Evolutionary conservation across 2,113 vertebrate genomes (phyloP), one percentile per base, ranked within the genome.

Genomic region (Mystacornis crossleyi): DNA sequence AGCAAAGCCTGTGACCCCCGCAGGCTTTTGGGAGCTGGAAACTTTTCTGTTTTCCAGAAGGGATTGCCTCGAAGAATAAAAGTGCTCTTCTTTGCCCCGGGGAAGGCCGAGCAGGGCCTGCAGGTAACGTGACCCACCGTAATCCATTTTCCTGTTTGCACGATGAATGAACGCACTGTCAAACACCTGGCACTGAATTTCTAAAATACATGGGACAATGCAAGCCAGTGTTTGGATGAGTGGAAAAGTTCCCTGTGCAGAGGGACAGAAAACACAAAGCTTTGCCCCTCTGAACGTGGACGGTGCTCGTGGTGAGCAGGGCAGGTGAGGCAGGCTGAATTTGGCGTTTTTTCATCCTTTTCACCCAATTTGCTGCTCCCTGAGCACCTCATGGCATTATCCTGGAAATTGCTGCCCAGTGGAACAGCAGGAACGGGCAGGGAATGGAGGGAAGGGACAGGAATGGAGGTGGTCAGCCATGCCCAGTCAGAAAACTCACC

Each of bases 1-100:
- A 80, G 93, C 70, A 74, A n/a, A 77, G 77, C 45, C 94, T 86
- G 83, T 92, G 75, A 79, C 88, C 77, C 88, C 89, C 29, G 36
- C 45, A 87, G 65, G 17, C 28, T 86, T 88, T 77, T 47, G 54
- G 36, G 75, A 80, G 75, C 72, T 80, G 83, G 71, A 97, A 90
- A 90, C 2, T 67, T 77, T 61, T 33, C 36, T 69, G 62, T 50
- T 74, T 25, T 14, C 43, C 79, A 64, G 26, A 45, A 17, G 67
- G 61, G 57, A 71, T 24, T 83, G 40, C 31, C 55, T 90, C 20
- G 53, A 95, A 95, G 79, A 77, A 89, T 88, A 45, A 45, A 89
- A 95, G 43, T 38, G 9, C 60, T 88, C 43, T 60, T 74, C 66
- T 71, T 36, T 64, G 58, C 54, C 62, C 61, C 53, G 6, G 94